Conservation (phyloP, 2,888 invertebrate species). For the Platycheirus rosarum region DNA sequence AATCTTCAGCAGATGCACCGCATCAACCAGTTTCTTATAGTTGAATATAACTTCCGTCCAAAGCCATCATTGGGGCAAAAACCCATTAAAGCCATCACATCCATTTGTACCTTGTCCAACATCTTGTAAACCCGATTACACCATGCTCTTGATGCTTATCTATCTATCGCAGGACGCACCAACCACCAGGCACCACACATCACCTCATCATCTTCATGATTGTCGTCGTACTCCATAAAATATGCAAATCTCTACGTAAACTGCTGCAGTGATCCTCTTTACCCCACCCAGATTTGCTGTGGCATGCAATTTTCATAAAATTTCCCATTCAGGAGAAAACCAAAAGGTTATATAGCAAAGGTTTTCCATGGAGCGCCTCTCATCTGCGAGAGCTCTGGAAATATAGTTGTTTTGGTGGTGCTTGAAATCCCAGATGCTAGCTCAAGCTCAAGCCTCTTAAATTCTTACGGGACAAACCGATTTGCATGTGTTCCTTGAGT, state of each 20-base stretch:
- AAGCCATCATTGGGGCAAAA: constrained; percentile 51
- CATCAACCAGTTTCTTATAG: constrained; percentile 54
- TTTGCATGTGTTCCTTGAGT: constrained; percentile 65
- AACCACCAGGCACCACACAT: constrained; percentile 25
- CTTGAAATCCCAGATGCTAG: constrained; percentile 7
- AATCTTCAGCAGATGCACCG: constrained; percentile 33
- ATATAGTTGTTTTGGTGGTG: constrained; percentile 9
- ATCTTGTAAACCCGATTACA: constrained; percentile 72
- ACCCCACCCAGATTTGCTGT: constrained; percentile 51
- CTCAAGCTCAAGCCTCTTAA: constrained; percentile 17
- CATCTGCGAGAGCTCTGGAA: constrained; percentile 25
- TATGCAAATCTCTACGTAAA: constrained; percentile 65
- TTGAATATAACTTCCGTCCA: constrained; percentile 46
- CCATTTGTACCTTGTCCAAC: constrained; percentile 70
- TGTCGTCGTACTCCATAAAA: constrained; percentile 60
- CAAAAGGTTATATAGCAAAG: constrained; percentile 56
- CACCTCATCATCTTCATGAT: constrained; percentile 30
- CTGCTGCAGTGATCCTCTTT: constrained; percentile 51
- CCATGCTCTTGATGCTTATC: constrained; percentile 41
- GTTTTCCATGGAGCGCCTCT: constrained; percentile 49
- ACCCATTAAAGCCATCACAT: constrained; percentile 58
- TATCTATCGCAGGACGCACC: constrained; percentile 48
- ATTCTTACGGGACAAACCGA: constrained; percentile 49
- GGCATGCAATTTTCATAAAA: constrained; percentile 73
- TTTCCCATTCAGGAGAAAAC: constrained; percentile 63